These are phyloP conservation scores for Danionella cerebrum DNA, from an alignment of 2,113 vertebrate species.

Conservation along the genomic window DNA sequence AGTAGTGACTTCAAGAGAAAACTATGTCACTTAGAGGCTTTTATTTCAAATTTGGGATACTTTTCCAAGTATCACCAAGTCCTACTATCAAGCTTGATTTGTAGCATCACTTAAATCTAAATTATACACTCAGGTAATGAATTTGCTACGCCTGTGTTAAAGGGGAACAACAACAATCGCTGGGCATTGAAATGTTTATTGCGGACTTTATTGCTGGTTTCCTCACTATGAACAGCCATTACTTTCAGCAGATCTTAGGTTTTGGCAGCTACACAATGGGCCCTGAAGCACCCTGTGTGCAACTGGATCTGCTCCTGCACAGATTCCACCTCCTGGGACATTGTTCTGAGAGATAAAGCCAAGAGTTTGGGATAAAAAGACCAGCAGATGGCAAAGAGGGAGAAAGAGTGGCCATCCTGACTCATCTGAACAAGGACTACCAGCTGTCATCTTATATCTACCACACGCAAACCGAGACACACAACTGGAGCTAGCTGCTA, in stretches of 20 bases:
- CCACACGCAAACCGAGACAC: neutral
- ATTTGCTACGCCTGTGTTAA: no score
- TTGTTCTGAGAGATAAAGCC: conserved; percentile 62
- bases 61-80: no score
- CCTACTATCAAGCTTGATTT: no score
- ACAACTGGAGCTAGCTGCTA: neutral
- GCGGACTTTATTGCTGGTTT: neutral
- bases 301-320: conserved; percentile 44
- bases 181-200: neutral
- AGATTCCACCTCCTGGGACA: conserved; percentile 53
- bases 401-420: conserved; percentile 48
- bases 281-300: conserved; percentile 1
- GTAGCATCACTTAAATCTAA: no score
- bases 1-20: no score
- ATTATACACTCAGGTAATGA: no score
- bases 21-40: no score
- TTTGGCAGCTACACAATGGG: conserved; percentile 8
- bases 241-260: conserved; percentile 9
- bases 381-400: conserved; percentile 63
- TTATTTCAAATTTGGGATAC: no score
- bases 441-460: conserved; percentile 40
- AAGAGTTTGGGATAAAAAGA: conserved; percentile 36
- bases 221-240: neutral
- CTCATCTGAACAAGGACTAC: conserved; percentile 55
- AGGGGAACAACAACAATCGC: no score